Base-by-base conservation (phyloP, 2,113 vertebrate species). In the Oreocharis arfaki region DNA sequence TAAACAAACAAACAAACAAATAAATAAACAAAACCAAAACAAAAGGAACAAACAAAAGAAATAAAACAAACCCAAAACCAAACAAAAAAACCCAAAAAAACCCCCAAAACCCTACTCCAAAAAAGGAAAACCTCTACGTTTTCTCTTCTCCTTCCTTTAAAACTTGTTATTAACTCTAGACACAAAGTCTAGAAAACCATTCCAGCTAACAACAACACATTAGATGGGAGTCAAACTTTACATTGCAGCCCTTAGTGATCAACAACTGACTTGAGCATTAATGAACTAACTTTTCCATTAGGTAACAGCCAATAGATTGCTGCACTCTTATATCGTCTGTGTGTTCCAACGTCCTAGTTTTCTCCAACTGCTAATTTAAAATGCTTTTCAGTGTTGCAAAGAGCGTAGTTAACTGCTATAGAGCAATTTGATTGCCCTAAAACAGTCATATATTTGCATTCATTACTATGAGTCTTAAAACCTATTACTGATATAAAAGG, bases 361-460 rank as follows among this genome's bases (percentile, higher is more conserved):
- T 97, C 88, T 90, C 91, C 69, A 96, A 79, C 81, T 90, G n/a
- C 46, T 95, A 89, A 95, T 97, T 97, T 96, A 92, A 97, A 96
- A 95, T 91, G 80, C 74, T 95, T 91, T 97, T 90, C 79, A 80
- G 70, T 96, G 67, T 83, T 92, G 47, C 74, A 90, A 93, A 95
- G 91, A 93, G 65, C 1, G 23, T n/a, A 79, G 94, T 90, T 84
- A 95, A 91, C 55, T 89, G 87, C 77, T 94, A 91, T 94, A 95
- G 65, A 93, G 87, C 79, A 63, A 80, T 95, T 97, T 98, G 95
- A 95, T 63, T 95, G 84, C 96, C 69, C 79, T 95, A 96, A 96
- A 96, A 80, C 85, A 89, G 80, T 94, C 95, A 96, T 84, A 68
- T 82, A 97, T 97, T 97, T 97, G 93, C 97, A 97, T 98, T 97